Percentiles rank a stretch among this genome's conserved stretches.
These are phyloP conservation scores for Entomobrya proxima DNA, from an alignment of 2,888 invertebrate species.

Conservation along the genomic window DNA sequence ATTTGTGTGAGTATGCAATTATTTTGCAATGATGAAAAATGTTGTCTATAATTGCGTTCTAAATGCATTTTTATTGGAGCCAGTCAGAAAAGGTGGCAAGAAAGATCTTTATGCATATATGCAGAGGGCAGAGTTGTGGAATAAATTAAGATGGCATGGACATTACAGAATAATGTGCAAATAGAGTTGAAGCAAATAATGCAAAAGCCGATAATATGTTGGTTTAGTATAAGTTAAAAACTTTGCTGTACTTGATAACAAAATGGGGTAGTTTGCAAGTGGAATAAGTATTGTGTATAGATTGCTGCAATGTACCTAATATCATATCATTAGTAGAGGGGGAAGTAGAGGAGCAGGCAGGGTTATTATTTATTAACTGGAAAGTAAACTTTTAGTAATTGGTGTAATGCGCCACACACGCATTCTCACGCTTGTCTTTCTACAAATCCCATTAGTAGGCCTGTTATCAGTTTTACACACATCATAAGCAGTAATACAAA, in stretches of 20 bases:
- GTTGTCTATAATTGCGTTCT: constrained; percentile 24
- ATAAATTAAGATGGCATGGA: background rate
- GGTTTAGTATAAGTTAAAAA: background rate
- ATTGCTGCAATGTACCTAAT: background rate
- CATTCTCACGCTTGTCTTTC: constrained; percentile 41
- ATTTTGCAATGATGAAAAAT: constrained; percentile 51
- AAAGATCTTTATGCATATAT: background rate
- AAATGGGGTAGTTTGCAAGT: no score
- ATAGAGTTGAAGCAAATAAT: constrained; percentile 8
- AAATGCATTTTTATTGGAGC: constrained; percentile 42
- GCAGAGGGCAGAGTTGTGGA: background rate
- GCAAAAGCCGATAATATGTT: background rate
- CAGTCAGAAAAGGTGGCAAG: background rate
- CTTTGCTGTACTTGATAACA: background rate
- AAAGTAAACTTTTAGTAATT: constrained; percentile 42
- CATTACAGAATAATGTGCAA: background rate
- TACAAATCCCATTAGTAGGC: background rate
- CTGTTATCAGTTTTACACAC: constrained; percentile 16
- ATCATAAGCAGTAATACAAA: background rate
- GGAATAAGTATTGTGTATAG: no score
- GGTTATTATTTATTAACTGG: constrained; percentile 51
- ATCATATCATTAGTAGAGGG: constrained; percentile 32
- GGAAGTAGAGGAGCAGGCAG: constrained; percentile 23
- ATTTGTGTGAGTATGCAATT: constrained; percentile 11
- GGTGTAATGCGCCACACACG: constrained; percentile 31